These are phyloP conservation scores for Otolemur garnettii DNA, from an alignment of 2,113 vertebrate species.

Conservation along the genomic window DNA sequence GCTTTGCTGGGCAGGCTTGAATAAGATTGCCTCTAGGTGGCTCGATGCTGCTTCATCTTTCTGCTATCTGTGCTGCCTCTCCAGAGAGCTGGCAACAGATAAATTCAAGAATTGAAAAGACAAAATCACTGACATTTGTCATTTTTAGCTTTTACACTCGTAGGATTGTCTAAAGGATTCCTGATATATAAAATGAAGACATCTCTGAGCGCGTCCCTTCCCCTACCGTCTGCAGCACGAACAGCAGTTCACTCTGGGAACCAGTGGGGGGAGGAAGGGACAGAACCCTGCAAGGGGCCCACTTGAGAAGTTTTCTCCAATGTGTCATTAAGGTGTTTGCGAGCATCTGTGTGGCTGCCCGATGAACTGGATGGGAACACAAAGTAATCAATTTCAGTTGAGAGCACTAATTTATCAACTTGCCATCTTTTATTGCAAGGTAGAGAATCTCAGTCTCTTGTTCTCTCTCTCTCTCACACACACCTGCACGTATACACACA, in stretches of 20 bases:
- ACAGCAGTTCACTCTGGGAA: constrained; percentile 48
- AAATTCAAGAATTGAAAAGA: constrained; percentile 55
- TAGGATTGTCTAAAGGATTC: constrained; percentile 71
- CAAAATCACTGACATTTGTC: constrained; percentile 80
- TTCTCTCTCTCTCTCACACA: background rate
- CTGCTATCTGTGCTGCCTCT: constrained; percentile 68
- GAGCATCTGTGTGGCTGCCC: constrained; percentile 96
- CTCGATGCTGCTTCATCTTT: constrained; percentile 67
- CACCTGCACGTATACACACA: background rate
- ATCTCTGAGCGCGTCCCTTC: background rate
- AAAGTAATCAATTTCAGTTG: constrained; percentile 98
- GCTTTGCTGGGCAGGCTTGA: constrained; percentile 69
- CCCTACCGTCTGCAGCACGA: background rate
- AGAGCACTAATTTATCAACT: constrained; percentile 99
- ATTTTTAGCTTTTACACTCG: constrained; percentile 80
- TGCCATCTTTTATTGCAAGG: constrained; percentile 94
- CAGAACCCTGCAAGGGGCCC: constrained; percentile 74
- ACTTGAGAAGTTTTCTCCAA: constrained; percentile 90
- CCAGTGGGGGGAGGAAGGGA: background rate
- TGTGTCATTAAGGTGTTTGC: constrained; percentile 95
- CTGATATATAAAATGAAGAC: constrained; percentile 50
- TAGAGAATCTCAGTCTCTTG: constrained; percentile 86
- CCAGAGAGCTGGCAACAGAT: constrained; percentile 56
- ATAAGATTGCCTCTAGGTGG: constrained; percentile 78
- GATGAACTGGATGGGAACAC: constrained; percentile 94